Conservation (phyloP, 35 echinoderm and acorn worm genomes). For the Anneissia japonica region DNA sequence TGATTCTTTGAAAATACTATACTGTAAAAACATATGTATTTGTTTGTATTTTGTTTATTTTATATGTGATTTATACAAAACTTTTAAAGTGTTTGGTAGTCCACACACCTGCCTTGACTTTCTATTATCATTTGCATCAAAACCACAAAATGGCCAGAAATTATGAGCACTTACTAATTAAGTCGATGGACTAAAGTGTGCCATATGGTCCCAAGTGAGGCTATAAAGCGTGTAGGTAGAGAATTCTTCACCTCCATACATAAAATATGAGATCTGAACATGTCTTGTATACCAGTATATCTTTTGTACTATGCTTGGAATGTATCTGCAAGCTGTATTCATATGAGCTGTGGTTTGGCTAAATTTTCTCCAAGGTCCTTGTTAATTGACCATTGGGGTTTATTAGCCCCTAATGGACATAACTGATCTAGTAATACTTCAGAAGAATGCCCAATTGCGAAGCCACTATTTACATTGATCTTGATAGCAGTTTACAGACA, state of each 20-base stretch:
- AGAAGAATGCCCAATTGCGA: not conserved
- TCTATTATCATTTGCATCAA: not conserved
- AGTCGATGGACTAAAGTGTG: not conserved
- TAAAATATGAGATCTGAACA: too few species aligned
- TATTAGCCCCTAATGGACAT: not conserved
- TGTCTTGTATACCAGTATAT: not conserved
- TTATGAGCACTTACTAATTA: not conserved
- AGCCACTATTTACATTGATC: not conserved
- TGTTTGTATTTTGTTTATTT: too few species aligned
- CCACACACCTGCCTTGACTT: not conserved
- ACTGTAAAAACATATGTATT: too few species aligned
- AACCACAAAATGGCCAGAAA: not conserved
- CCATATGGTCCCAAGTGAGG: not conserved
- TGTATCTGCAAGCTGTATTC: not conserved
- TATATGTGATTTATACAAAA: too few species aligned
- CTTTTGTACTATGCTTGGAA: not conserved
- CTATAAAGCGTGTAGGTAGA: not conserved
- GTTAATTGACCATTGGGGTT: not conserved
- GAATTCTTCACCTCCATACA: too few species aligned
- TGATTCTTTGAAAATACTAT: too few species aligned
- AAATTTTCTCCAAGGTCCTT: not conserved
- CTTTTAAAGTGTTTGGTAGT: too few species aligned
- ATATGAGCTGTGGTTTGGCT: not conserved
- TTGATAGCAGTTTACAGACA: not conserved
- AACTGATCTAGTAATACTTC: not conserved